Base-by-base conservation (phyloP, 2,888 invertebrate genomes). In the Scelioninae gen. 2 region DNA sequence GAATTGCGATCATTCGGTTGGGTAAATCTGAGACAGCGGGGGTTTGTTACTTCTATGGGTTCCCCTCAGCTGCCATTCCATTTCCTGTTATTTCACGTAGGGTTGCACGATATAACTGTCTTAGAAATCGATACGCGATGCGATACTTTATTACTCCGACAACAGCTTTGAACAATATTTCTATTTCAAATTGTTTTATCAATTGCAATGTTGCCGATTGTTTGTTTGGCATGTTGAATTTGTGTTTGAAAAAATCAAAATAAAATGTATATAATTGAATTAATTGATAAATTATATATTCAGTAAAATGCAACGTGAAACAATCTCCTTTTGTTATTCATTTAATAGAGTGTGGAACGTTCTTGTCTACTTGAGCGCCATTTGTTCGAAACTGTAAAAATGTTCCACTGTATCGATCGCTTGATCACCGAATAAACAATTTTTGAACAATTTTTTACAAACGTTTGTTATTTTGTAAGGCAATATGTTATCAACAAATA, bases 311-410 rank as follows among this genome's bases (percentile, higher is more conserved):
- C n/a, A n/a, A n/a, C n/a, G n/a, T n/a, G n/a, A n/a, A n/a, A n/a
- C n/a, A n/a, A n/a, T n/a, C n/a, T n/a, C n/a, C n/a, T n/a, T n/a
- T n/a, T n/a, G n/a, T n/a, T n/a, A n/a, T n/a, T n/a, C n/a, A n/a
- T n/a, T n/a, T n/a, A n/a, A n/a, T n/a, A n/a, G 75, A 77, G 75
- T 78, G 79, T 75, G 77, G 78, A 78, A 79, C 71, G 48, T 58
- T 4, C n/a, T 48, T 67, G 65, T 60, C 70, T 65, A 68, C 55
- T 73, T 74, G 61, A 39, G 53, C 74, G 76, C 78, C 79, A 76
- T 74, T 72, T 45, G 45, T 50, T 45, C 0, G n/a, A 53, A 53
- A 58, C 22, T 22, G 10, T 37, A 10, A 5, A 48, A 46, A 33
- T 31, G 9, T 43, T 3, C 4, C 9, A 61, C 31, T 22, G 5